A percentile compares a stretch with the other conserved stretches of the same genome.
phyloP scores from a whole-genome alignment of 2,797 vertebrate species.

The Valencia hispanica region DNA sequence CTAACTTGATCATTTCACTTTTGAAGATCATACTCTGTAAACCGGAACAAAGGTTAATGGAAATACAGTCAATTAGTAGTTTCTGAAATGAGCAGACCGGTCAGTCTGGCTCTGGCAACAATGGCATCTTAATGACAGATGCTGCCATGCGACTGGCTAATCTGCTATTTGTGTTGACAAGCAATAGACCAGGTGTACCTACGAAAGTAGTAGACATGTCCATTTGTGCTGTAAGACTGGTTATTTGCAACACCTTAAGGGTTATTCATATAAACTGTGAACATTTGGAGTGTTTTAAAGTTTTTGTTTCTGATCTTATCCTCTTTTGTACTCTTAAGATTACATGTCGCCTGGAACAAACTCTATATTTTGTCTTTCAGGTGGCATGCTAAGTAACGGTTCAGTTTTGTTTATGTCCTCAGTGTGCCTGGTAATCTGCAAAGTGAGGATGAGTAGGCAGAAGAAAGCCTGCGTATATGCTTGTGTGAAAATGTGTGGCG shows the following conservation, averaged over 20 bases:
- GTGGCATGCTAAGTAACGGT: slow-evolving; percentile 16
- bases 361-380: not conserved
- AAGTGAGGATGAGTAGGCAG: slow-evolving; percentile 28
- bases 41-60: too few relatives aligned
- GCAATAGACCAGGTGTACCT: not conserved
- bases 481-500: slow-evolving; percentile 10
- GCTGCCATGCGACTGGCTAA: not conserved
- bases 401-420: slow-evolving; percentile 35
- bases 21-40: too few relatives aligned
- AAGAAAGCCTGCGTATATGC: slow-evolving; percentile 23
- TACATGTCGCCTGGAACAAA: not conserved
- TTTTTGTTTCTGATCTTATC: not conserved
- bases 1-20: not conserved
- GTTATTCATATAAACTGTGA: not conserved
- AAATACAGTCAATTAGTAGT: too few relatives aligned
- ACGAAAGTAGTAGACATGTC: not conserved
- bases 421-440: slow-evolving; percentile 39
- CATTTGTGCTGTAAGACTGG: too few relatives aligned
- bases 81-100: too few relatives aligned
- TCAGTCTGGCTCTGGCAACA: too few relatives aligned
- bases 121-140: too few relatives aligned
- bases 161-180: not conserved
- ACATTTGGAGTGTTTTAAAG: not conserved
- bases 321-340: not conserved
- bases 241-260: not conserved